Evolutionary conservation across 2,797 vertebrate species (phyloP), one percentile per base, ranked within the genome.

Genomic region (Hippopotamyrus pictus): DNA sequence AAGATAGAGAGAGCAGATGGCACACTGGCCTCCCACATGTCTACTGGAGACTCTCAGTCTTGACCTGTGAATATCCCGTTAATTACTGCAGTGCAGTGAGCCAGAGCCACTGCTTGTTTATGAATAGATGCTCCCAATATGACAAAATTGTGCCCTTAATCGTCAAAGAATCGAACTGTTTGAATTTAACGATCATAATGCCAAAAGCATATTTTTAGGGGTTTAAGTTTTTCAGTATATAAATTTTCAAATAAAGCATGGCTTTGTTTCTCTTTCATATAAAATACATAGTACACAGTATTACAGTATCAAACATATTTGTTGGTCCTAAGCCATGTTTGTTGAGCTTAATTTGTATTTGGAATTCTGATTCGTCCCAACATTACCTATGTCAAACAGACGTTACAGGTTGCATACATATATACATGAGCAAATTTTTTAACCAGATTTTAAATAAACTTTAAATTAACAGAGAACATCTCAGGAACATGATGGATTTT

Each of bases 21-120:
- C 29, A 54, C 57, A 33, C 12, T 29, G 33, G 11, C 48, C 62
- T 76, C 29, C 50, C 89, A 11, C 89, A 25, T 37, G n/a, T 33
- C 41, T 51, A 19, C 46, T 33, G 54, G 19, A 88, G 22, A 14
- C 87, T 22, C 22, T 51, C 62, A 54, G 9, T 76, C 29, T 85
- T 87, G 83, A 86, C 88, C 83, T 86, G 83, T 59, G 54, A 51
- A n/a, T 62, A 62, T 59, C 89, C 84, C 69, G n/a, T 50, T 84
- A 87, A 89, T 89, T 87, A 86, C 33, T 48, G 37, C 44, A 62
- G 62, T 65, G 84, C 48, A 33, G 5, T 12, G 19, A 14, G 48
- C 84, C 89, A 87, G 86, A 53, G 22, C 84, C 41, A 59, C 69
- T 89, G 84, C 46, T 14, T 83, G 48, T 54, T 86, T 54, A 3